Base-by-base conservation (phyloP, 2,888 invertebrate genomes). In the Abscondita cerata region DNA sequence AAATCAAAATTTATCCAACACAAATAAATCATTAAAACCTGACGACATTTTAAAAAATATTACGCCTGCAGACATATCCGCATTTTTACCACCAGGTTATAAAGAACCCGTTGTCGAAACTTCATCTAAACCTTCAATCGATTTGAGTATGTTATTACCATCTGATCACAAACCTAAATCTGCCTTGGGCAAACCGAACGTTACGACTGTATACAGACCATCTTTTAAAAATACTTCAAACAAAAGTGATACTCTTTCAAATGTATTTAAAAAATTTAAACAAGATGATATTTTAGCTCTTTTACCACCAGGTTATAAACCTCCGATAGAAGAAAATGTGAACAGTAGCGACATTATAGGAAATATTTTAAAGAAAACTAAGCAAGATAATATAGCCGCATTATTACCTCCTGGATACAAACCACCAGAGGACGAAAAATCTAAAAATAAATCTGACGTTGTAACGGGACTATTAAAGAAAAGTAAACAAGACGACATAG, bases 321-420 rank as follows among this genome's bases (percentile, higher is more conserved):
- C 68, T 41, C 51, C 68, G 1, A 51, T 50, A 53, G 44, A 69
- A 59, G 59, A 72, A 56, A 64, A 68, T 61, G 34, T 68, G 48
- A 52, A 70, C 69, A 71, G 64, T 62, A 57, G 52, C 1, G 41
- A 60, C 11, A 15, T 15, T 13, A 44, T 81, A 5, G 83, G 83
- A 64, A 82, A 82, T 56, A 50, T 82, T 18, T 74, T 82, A 46
- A 79, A 80, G 69, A 81, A 84, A 76, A 77, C 84, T 1, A 82
- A 85, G 70, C 80, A 82, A 48, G 85, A 86, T 68, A 86, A 87
- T 69, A 71, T 87, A 0, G 84, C 82, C 68, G 84, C 86, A 68
- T 83, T 90, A 51, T 78, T 90, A 62, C 90, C 90, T 12, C 84
- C 87, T 9, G 89, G 87, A 2, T 91, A 85, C 71, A 89, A 88